Conservation (phyloP, 2,797 vertebrate genomes). For the Spinus olivaceus region DNA sequence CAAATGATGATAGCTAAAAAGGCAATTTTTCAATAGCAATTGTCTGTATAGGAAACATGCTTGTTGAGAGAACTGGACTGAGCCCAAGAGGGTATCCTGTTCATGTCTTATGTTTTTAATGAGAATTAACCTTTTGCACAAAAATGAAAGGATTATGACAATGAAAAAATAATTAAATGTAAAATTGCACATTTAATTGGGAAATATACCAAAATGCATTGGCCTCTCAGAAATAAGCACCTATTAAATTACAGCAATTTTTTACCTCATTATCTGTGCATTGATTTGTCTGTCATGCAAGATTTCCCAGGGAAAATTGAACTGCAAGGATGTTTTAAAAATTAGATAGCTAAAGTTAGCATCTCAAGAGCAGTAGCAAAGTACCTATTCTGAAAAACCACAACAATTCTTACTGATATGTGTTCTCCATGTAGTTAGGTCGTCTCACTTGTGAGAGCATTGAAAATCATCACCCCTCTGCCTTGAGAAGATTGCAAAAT, state of each 20-base stretch:
- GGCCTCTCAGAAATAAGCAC: background rate
- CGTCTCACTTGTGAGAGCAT: accelerated
- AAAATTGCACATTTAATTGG: background rate
- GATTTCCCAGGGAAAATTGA: background rate
- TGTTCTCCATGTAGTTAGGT: background rate
- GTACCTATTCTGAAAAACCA: background rate
- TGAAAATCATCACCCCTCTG: background rate
- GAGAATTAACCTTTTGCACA: background rate
- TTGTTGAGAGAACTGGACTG: background rate
- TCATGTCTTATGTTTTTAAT: background rate
- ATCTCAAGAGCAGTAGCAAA: background rate
- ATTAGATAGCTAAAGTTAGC: background rate
- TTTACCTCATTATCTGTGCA: background rate
- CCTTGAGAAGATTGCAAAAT: background rate
- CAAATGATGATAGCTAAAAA: background rate
- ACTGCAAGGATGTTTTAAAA: background rate
- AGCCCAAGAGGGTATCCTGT: background rate
- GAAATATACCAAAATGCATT: background rate
- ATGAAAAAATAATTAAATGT: background rate
- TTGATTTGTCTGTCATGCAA: background rate
- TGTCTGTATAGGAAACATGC: background rate
- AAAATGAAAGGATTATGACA: background rate
- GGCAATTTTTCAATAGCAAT: background rate
- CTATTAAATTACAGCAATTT: background rate
- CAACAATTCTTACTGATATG: background rate